A percentile compares a stretch with the other conserved stretches of the same genome.
phyloP scores from a whole-genome alignment of 1,140 invertebrate species.

The Anastrepha obliqua region DNA sequence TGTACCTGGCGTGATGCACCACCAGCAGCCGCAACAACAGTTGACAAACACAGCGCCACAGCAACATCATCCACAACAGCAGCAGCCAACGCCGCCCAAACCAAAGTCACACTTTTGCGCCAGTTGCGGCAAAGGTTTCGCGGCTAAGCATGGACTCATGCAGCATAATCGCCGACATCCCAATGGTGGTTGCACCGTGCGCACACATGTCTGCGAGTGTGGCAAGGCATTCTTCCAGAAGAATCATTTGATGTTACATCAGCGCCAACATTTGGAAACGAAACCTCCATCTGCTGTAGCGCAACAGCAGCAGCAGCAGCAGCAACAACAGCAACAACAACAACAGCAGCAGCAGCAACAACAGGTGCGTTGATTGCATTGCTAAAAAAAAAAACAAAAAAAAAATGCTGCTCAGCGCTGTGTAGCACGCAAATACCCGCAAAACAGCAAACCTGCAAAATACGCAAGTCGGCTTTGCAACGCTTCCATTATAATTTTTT shows the following conservation, averaged over 20 bases:
- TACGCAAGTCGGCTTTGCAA: constrained; percentile 46
- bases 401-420: constrained; percentile 34
- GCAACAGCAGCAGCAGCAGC: constrained; percentile 66
- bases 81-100: constrained; percentile 73
- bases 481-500: constrained; percentile 47
- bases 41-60: constrained; percentile 64
- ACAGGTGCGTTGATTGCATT: constrained; percentile 51
- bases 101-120: constrained; percentile 88
- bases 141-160: constrained; percentile 86
- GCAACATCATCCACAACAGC: constrained; percentile 65
- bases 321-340: constrained; percentile 62
- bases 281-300: constrained; percentile 74
- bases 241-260: constrained; percentile 86
- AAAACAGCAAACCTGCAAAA: constrained; percentile 28
- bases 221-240: constrained; percentile 92
- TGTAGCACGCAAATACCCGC: constrained; percentile 5
- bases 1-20: constrained; percentile 66
- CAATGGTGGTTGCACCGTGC: constrained; percentile 86
- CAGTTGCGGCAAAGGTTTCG: constrained; percentile 89
- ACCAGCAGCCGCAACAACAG: constrained; percentile 61
- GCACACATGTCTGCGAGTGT: constrained; percentile 89
- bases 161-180: constrained; percentile 85
- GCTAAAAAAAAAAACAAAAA: constrained; percentile 23
- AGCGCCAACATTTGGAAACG: constrained; percentile 86
- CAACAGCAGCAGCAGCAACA: constrained; percentile 61